Evolutionary conservation across 2,113 vertebrate genomes (phyloP).

Genomic region (Corythornis madagascariensis): DNA sequence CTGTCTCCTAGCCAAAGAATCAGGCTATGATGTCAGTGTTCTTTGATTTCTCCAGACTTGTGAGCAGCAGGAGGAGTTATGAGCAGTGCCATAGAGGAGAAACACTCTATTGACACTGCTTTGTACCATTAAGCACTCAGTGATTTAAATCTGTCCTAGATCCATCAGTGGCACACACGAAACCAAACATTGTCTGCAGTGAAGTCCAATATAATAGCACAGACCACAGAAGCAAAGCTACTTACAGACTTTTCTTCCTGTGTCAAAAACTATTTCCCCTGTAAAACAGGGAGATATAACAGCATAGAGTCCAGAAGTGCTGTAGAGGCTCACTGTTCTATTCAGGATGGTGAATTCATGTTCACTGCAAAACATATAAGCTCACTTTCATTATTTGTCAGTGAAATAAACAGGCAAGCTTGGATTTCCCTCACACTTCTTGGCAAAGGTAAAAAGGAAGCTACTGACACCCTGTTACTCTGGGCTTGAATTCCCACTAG

Average conservation of each 20-base stretch:
- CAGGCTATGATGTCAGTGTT: neutral
- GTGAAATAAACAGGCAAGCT: neutral
- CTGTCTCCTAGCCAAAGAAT: neutral
- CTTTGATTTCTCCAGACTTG: neutral
- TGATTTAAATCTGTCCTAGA: neutral
- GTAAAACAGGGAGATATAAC: neutral
- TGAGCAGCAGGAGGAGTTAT: neutral
- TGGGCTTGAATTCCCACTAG: neutral
- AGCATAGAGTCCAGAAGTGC: neutral
- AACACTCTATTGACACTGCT: neutral
- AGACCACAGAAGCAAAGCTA: neutral
- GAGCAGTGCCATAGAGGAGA: neutral
- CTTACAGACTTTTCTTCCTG: neutral
- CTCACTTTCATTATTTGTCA: neutral
- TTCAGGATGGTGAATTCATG: neutral
- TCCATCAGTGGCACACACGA: neutral
- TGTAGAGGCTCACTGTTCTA: neutral
- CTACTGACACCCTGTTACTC: neutral
- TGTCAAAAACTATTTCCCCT: neutral
- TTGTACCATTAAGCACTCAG: neutral
- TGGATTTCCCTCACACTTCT: neutral
- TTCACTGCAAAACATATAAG: neutral
- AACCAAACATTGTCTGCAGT: neutral
- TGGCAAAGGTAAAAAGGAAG: neutral
- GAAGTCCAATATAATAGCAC: neutral